Conservation (phyloP, 2,113 vertebrate species). For the Heliornis fulica region DNA sequence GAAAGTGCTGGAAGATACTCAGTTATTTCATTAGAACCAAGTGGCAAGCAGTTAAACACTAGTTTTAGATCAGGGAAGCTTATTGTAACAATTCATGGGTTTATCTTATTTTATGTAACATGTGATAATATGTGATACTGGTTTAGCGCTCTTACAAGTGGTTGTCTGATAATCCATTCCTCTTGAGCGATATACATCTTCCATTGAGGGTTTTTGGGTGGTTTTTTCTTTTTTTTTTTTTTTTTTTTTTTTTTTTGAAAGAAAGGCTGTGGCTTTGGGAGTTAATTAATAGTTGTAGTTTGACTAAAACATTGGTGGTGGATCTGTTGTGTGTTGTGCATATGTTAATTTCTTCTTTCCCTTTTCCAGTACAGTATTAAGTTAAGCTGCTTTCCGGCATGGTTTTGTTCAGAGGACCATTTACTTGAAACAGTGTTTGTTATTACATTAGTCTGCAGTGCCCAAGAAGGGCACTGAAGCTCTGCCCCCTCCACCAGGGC, state of each 20-base stretch:
- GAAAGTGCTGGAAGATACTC: background rate
- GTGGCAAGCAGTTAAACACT: background rate
- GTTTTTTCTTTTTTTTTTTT: background rate
- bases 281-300: background rate
- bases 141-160: background rate
- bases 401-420: background rate
- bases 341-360: background rate
- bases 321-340: background rate
- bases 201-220: no score
- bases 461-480: no score
- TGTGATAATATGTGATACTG: background rate
- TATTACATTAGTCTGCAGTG: no score
- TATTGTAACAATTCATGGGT: background rate
- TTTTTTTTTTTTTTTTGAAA: no score
- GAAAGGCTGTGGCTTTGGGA: background rate
- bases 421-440: background rate
- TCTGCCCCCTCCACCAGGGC: no score
- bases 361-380: background rate
- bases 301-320: background rate
- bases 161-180: background rate
- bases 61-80: background rate
- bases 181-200: background rate
- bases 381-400: background rate
- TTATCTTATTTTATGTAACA: no score
- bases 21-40: background rate